Conservation (phyloP, 1,140 invertebrate genomes). For the Drepana arcuata region DNA sequence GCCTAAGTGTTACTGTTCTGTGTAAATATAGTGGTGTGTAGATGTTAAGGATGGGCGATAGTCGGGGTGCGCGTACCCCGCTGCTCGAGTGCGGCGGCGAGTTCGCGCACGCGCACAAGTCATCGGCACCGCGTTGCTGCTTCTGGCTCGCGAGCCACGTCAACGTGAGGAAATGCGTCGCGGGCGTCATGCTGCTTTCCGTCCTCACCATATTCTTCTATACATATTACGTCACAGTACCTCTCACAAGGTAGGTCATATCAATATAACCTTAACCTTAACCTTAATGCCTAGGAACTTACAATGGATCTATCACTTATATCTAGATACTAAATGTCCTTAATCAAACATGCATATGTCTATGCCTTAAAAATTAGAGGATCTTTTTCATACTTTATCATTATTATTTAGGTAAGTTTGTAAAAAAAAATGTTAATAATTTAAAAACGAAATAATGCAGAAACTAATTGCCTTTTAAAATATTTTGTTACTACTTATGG, state of each 20-base stretch:
- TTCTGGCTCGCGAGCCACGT: constrained; percentile 75
- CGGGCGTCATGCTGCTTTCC: constrained; percentile 77
- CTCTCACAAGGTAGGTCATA: constrained; percentile 77
- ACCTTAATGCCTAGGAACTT: no score
- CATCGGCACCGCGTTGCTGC: constrained; percentile 68
- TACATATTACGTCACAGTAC: constrained; percentile 80
- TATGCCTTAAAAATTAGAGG: no score
- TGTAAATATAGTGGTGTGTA: constrained; percentile 67
- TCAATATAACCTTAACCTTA: no score
- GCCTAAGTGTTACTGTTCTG: constrained; percentile 65
- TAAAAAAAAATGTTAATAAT: no score
- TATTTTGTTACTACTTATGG: no score
- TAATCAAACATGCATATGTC: no score
- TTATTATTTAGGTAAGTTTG: no score
- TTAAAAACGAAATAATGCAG: no score
- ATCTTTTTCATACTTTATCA: no score
- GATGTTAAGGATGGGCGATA: constrained; percentile 48
- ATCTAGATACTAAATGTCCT: no score
- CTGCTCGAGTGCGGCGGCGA: constrained; percentile 48
- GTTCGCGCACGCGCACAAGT: constrained; percentile 42
- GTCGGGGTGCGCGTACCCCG: constrained; percentile 34
- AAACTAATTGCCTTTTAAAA: no score
- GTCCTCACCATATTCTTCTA: constrained; percentile 82
- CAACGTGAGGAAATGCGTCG: constrained; percentile 81
- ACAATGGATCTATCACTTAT: no score